Percentiles rank a stretch among this genome's conserved stretches.
Conservation (phyloP, 1,140 invertebrate genomes). For the Akabosia matsudoensis region DNA sequence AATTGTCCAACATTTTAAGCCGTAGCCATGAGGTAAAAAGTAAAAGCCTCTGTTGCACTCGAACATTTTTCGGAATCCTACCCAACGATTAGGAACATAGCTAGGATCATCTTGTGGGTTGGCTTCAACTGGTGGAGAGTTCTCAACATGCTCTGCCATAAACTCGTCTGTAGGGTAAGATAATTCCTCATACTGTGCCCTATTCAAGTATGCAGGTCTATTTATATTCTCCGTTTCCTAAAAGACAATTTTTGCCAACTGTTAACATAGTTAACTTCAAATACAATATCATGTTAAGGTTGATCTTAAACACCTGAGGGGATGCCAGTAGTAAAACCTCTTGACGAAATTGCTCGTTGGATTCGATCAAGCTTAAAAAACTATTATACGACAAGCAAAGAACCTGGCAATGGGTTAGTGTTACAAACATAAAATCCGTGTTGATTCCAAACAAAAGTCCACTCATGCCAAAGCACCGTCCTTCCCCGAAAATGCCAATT, state of each 20-base stretch:
- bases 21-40: conserved; percentile 27
- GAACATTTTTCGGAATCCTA: no score
- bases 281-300: no score
- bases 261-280: no score
- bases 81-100: no score
- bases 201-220: no score
- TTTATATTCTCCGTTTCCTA: no score
- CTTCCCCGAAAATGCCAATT: conserved; percentile 26
- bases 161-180: background rate
- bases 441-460: conserved; percentile 37
- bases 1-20: conserved; percentile 36
- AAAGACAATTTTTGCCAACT: no score
- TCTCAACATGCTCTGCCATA: background rate
- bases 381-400: conserved; percentile 38
- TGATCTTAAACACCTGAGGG: no score
- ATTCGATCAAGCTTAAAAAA: conserved; percentile 24
- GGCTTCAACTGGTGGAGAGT: background rate
- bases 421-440: conserved; percentile 24
- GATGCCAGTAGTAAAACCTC: background rate
- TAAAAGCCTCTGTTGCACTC: background rate
- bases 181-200: no score
- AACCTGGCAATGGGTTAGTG: conserved; percentile 39
- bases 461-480: conserved; percentile 39
- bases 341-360: background rate
- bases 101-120: background rate